A percentile compares a stretch with the other conserved stretches of the same genome.
Evolutionary conservation across 2,888 invertebrate genomes (phyloP).

Genomic region (Ischnus inquisitorius): DNA sequence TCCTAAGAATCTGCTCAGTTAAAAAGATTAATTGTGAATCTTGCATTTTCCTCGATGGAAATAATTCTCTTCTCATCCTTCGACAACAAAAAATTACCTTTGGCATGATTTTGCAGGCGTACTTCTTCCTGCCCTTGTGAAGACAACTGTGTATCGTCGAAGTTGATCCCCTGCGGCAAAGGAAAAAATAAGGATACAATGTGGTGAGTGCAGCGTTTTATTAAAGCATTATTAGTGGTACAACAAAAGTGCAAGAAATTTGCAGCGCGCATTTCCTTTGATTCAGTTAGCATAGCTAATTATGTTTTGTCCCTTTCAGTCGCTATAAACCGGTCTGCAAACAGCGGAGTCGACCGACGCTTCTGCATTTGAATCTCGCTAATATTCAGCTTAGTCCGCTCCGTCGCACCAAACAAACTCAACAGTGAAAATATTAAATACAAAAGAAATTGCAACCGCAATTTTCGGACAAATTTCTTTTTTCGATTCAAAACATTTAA

Average conservation of each 20-base stretch:
- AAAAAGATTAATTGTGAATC: slow-evolving; percentile 12
- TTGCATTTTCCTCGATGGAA: slow-evolving; percentile 7
- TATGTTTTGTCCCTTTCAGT: slow-evolving; percentile 58
- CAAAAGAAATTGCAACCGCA: background rate
- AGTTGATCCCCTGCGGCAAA: slow-evolving; percentile 79
- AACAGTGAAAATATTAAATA: background rate
- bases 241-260: slow-evolving; percentile 24
- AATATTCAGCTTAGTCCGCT: slow-evolving; percentile 41
- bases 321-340: slow-evolving; percentile 26
- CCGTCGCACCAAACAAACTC: too few relatives aligned
- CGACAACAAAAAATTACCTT: slow-evolving; percentile 77
- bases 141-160: slow-evolving; percentile 83
- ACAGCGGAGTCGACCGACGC: slow-evolving; percentile 51
- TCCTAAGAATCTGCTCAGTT: background rate
- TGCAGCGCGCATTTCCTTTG: slow-evolving; percentile 43
- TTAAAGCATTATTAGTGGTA: slow-evolving; percentile 12
- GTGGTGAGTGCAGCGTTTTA: background rate
- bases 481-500: slow-evolving; percentile 26
- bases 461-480: too few relatives aligned
- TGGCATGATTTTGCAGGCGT: slow-evolving; percentile 83
- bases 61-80: background rate
- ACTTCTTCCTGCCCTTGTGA: slow-evolving; percentile 80
- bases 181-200: slow-evolving; percentile 31
- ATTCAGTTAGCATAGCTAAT: slow-evolving; percentile 54
- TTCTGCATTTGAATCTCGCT: slow-evolving; percentile 49